phyloP scores from a whole-genome alignment of 2,888 invertebrate species.

The Cosmia trapezina region DNA sequence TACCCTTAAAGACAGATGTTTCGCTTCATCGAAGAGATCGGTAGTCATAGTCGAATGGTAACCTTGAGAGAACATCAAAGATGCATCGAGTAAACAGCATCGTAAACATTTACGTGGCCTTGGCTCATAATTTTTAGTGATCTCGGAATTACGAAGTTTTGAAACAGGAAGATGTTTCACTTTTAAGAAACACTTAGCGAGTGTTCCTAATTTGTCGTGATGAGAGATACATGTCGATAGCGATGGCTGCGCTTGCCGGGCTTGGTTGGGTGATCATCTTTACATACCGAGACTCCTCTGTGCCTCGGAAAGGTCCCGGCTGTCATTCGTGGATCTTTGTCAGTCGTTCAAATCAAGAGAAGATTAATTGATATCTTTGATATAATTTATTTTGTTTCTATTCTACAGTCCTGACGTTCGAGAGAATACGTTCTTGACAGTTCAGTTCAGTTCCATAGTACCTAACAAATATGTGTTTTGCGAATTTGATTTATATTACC shows the following conservation, averaged over 20 bases:
- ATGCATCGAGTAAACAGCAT: slow-evolving; percentile 52
- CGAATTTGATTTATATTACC: too few relatives aligned
- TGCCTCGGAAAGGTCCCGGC: too few relatives aligned
- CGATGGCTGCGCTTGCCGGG: too few relatives aligned
- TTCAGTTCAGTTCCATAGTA: too few relatives aligned
- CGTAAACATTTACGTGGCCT: slow-evolving; percentile 53
- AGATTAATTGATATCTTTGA: neutral
- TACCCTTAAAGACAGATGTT: slow-evolving; percentile 63
- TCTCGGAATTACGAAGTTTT: slow-evolving; percentile 25
- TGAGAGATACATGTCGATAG: slow-evolving; percentile 14
- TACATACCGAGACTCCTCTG: too few relatives aligned
- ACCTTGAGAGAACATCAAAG: slow-evolving; percentile 70
- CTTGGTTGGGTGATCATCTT: too few relatives aligned
- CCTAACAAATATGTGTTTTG: too few relatives aligned
- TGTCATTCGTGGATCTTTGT: too few relatives aligned
- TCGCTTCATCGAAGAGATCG: slow-evolving; percentile 52
- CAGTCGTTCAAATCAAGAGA: too few relatives aligned
- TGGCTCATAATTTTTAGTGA: slow-evolving; percentile 29
- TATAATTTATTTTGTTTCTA: neutral
- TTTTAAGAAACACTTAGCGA: slow-evolving; percentile 17
- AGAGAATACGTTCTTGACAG: too few relatives aligned
- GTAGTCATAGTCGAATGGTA: slow-evolving; percentile 52
- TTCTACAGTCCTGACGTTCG: neutral
- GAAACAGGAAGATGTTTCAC: slow-evolving; percentile 2
- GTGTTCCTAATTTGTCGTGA: slow-evolving; percentile 24